Evolutionary conservation across 2,797 vertebrate species (phyloP).

Genomic region (Hydrolagus colliei): DNA sequence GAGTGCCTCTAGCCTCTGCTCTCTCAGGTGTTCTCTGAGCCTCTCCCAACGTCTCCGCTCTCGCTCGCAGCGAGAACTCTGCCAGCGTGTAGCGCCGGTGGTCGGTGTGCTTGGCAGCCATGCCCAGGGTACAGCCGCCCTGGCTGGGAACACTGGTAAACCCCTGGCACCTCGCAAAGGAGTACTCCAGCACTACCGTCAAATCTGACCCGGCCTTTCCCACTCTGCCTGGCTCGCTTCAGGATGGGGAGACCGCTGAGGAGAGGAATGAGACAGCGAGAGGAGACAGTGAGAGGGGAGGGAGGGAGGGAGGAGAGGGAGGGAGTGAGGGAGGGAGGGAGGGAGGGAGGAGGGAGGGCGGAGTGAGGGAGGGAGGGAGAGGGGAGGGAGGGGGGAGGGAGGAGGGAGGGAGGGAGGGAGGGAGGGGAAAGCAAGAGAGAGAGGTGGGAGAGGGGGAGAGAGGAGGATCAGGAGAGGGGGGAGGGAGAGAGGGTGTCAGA

Average conservation of each 20-base stretch:
- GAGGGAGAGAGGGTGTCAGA: not conserved
- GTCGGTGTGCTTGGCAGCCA: conserved; percentile 74
- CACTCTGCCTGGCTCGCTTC: conserved; percentile 73
- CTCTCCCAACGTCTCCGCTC: conserved; percentile 67
- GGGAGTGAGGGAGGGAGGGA: no score
- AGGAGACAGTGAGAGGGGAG: no score
- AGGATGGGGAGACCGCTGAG: conserved; percentile 76
- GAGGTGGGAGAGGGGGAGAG: no score
- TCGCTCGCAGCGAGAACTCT: conserved; percentile 80
- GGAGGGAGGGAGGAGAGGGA: no score
- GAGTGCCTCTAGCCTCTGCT: conserved; percentile 79
- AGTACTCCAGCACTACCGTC: conserved; percentile 87
- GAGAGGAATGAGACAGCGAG: no score
- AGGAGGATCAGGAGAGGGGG: no score
- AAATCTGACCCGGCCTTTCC: conserved; percentile 77
- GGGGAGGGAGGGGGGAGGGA: no score
- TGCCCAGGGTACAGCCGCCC: conserved; percentile 88
- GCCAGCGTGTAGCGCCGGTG: conserved; percentile 73
- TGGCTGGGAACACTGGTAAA: conserved; percentile 93
- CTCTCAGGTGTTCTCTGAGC: conserved; percentile 71
- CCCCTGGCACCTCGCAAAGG: conserved; percentile 92
- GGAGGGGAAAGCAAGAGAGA: not conserved
- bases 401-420: no score
- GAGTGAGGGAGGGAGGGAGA: not conserved
- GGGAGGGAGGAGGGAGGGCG: no score